Conservation (phyloP, 2,888 invertebrate species). For the Danaus chrysippus region DNA sequence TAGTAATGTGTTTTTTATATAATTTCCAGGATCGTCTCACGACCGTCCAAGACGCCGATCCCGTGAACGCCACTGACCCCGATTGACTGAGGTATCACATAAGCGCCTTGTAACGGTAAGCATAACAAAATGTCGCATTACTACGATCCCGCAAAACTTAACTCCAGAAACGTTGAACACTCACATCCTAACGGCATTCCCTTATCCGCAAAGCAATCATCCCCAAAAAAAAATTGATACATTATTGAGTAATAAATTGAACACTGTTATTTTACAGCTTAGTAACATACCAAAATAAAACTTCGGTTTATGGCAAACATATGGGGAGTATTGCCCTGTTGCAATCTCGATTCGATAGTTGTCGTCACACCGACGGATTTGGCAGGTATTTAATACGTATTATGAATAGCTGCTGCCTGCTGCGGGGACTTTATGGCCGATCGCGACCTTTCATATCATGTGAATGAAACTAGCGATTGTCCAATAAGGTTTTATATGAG, state of each 20-base stretch:
- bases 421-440: slow-evolving; percentile 47
- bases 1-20: too few species aligned
- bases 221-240: slow-evolving; percentile 40
- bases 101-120: slow-evolving; percentile 73
- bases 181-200: slow-evolving; percentile 28
- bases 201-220: slow-evolving; percentile 34
- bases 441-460: slow-evolving; percentile 30
- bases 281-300: slow-evolving; percentile 73
- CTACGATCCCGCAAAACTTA: slow-evolving; percentile 18
- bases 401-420: slow-evolving; percentile 61
- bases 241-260: slow-evolving; percentile 70
- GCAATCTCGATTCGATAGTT: slow-evolving; percentile 72
- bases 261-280: slow-evolving; percentile 76
- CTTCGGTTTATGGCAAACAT: slow-evolving; percentile 73
- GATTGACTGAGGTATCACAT: slow-evolving; percentile 77
- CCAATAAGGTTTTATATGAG: slow-evolving; percentile 45
- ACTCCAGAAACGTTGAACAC: slow-evolving; percentile 18
- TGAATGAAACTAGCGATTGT: slow-evolving; percentile 41
- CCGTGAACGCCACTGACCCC: slow-evolving; percentile 68
- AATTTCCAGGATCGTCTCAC: slow-evolving; percentile 56
- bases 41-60: slow-evolving; percentile 70
- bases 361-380: slow-evolving; percentile 76
- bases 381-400: slow-evolving; percentile 78
- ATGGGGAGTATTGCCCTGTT: slow-evolving; percentile 66
- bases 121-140: slow-evolving; percentile 38